Conservation (phyloP, 1,140 invertebrate species). For the Anastrepha ludens region DNA sequence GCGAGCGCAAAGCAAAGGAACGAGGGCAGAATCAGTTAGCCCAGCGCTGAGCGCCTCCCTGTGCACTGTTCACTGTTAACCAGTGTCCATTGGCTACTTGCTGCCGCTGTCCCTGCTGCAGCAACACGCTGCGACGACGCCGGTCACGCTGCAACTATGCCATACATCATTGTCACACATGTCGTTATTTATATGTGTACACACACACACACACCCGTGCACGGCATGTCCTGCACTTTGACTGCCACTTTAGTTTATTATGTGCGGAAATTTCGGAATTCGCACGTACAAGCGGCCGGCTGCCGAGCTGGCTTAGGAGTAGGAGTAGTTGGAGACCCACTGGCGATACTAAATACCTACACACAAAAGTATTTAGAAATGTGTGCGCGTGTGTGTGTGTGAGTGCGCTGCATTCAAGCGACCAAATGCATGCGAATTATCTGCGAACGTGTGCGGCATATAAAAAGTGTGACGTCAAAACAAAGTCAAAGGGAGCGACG, state of each 20-base stretch:
- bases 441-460: constrained; percentile 30
- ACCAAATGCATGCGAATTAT: constrained; percentile 44
- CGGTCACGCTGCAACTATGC: constrained; percentile 24
- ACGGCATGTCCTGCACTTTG: not conserved
- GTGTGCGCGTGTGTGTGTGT: not conserved
- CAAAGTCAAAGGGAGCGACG: not conserved
- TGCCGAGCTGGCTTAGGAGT: not conserved
- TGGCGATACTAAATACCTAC: not conserved
- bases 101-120: not conserved
- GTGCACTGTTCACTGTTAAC: not conserved
- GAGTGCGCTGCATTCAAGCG: not conserved
- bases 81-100: not conserved
- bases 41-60: not conserved
- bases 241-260: constrained; percentile 55
- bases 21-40: too few relatives aligned
- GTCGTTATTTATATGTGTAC: constrained; percentile 10
- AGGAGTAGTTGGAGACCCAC: not conserved
- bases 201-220: not conserved
- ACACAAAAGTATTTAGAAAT: not conserved
- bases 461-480: constrained; percentile 20
- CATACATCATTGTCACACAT: constrained; percentile 56
- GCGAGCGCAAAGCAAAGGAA: too few relatives aligned
- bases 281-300: constrained; percentile 24
- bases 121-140: not conserved
- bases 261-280: constrained; percentile 57